Base-by-base conservation (phyloP, 2,113 vertebrate genomes). In the Brachypodius melanocephalos region DNA sequence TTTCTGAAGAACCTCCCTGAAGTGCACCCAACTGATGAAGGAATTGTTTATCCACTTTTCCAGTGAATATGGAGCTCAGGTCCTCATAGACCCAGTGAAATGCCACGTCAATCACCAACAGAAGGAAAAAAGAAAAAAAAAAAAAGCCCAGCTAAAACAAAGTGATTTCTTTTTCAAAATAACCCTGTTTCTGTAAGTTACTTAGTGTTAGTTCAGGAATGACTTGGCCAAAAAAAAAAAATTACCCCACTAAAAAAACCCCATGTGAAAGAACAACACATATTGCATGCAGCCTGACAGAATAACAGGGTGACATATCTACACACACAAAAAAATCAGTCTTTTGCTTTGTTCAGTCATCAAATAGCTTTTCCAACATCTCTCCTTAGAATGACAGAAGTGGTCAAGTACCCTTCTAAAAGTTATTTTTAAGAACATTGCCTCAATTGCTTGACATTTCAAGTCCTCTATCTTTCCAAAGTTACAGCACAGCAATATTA, bases 201-300 rank as follows among this genome's bases (percentile, higher is more conserved):
- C 2, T 26, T 4, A 25, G 13, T 34, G 25, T 21, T 26, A 14
- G 17, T 31, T 72, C 62, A 55, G 38, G 12, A 57, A 43, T 17
- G 9, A 11, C 9, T 57, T 45, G 13, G 22, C 9, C 9, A n/a
- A 43, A 76, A 72, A 78, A 10, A 19, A 46, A n/a, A 4, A 19
- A 26, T 6, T 58, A 17, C 6, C 4, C 11, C 10, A 31, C 11
- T 11, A 26, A 83, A 48, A 48, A 63, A 43, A 1, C 0, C 5
- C 10, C 8, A 31, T 1, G 1, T 1, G 16, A 78, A 63, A 22
- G 10, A 72, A n/a, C 21, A 78, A 31, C 17, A 55, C 6, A 26
- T 4, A 21, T 5, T 31, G 48, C 25, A 40, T 19, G 7, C 25
- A 79, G 18, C 5, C 10, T 9, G 38, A 38, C 29, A 86, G 38